Base-by-base conservation (phyloP, 2,888 invertebrate genomes). In the Harpalus rubripes region DNA sequence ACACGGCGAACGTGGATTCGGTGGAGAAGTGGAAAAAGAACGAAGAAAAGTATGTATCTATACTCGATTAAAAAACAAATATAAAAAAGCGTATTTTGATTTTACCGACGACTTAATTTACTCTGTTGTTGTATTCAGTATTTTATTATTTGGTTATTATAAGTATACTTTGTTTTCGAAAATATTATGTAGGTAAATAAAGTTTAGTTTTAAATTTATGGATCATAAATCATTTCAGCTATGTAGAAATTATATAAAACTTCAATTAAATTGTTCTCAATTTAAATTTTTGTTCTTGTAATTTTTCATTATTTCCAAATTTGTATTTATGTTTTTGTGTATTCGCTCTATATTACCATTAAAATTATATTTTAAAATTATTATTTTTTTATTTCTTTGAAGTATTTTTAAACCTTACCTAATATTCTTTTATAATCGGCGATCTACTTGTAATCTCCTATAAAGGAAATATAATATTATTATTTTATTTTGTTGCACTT, bases 1-100 rank as follows among this genome's bases (percentile, higher is more conserved):
- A 89, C 98, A 98, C 88, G 98, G 98, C 16, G 98, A 99, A 90
- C 95, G 96, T 86, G 97, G 97, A 88, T 96, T 99, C 90, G 97
- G 97, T 89, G 95, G 95, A 88, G 95, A 98, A 90, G 97, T 99
- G 68, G 97, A 98, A 90, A 94, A 95, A 88, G 97, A 97, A 90
- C 93, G 97, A 87, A 93, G 94, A 83, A 96, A 96, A 92, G 95
- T 96, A 91, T 89, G 81, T 81, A 44, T 74, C 32, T 5, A 3
- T 32, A 32, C 32, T 68, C 8, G 18, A 15, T 16, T 16, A 12
- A 22, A 7, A 18, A 18, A 72, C n/a, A 72, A n/a, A n/a, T 72
- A 16, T 7, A 72, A 26, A 72, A 32, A 72, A 72, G 26, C 15
- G 32, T 72, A 72, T 15, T 41, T 15, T 16, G 74, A 74, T 15